Evolutionary conservation across 2,113 vertebrate species (phyloP).

Genomic region (Microtus montanus): DNA sequence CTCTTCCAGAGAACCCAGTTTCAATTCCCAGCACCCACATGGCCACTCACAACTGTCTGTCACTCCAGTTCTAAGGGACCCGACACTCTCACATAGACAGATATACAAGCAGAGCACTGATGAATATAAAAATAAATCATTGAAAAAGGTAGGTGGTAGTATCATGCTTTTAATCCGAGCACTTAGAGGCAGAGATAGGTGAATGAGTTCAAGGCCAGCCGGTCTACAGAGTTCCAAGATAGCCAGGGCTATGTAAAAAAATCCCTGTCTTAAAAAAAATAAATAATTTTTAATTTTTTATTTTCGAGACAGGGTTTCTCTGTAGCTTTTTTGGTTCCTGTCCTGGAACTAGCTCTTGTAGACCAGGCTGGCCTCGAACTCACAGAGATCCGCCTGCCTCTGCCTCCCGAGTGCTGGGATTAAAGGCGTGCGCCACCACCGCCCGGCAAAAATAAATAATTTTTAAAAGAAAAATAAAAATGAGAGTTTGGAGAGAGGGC

Average conservation of each 20-base stretch:
- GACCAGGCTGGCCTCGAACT: too few relatives aligned
- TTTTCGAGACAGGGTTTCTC: too few relatives aligned
- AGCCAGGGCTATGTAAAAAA: not conserved
- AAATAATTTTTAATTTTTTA: not conserved
- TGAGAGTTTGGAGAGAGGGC: not conserved
- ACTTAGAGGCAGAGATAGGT: too few relatives aligned
- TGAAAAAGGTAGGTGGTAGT: too few relatives aligned
- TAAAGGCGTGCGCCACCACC: too few relatives aligned
- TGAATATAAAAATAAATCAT: not conserved
- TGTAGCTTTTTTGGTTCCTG: too few relatives aligned
- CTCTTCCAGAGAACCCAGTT: not conserved
- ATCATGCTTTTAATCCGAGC: too few relatives aligned
- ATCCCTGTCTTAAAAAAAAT: not conserved
- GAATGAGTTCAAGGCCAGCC: too few relatives aligned
- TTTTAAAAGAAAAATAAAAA: not conserved
- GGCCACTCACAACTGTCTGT: not conserved
- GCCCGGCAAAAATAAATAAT: not conserved
- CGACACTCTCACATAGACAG: not conserved
- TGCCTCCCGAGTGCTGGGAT: too few relatives aligned
- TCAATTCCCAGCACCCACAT: not conserved
- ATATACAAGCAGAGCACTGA: not conserved
- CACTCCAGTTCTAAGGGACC: not conserved
- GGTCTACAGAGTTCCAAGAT: too few relatives aligned
- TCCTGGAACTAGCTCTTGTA: too few relatives aligned
- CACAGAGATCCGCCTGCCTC: too few relatives aligned